These are phyloP conservation scores for Cotesia typhae DNA, from an alignment of 1,140 invertebrate genomes.

Conservation along the genomic window DNA sequence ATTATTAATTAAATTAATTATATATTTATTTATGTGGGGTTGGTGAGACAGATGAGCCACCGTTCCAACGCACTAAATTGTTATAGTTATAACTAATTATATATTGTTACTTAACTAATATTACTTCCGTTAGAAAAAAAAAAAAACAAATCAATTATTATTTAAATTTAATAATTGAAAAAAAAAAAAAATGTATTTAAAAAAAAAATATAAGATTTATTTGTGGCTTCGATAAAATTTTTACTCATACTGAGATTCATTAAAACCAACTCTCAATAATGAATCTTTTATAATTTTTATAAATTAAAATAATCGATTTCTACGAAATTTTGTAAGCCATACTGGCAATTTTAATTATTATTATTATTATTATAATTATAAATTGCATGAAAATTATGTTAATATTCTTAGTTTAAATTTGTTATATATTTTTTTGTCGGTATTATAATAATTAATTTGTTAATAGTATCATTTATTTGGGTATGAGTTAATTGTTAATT, in stretches of 20 bases:
- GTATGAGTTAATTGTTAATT: too few species aligned
- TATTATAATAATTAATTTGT: too few species aligned
- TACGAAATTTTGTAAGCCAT: too few species aligned
- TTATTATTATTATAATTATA: too few species aligned
- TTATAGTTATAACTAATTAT: conserved; percentile 50
- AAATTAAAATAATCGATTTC: background rate
- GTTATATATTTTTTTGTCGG: too few species aligned
- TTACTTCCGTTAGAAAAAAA: conserved; percentile 47
- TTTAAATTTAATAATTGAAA: conserved; percentile 8
- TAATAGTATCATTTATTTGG: too few species aligned
- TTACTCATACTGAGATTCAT: too few species aligned
- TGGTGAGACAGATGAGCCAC: conserved; percentile 43
- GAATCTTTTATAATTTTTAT: too few species aligned
- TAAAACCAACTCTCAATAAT: too few species aligned
- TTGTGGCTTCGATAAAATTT: background rate
- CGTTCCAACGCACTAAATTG: conserved; percentile 49
- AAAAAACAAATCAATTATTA: conserved; percentile 40
- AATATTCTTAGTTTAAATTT: too few species aligned
- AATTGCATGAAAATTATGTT: too few species aligned
- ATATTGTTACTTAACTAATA: conserved; percentile 55
- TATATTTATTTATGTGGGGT: conserved; percentile 54
- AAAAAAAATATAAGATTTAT: conserved; percentile 6
- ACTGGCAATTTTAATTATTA: too few species aligned
- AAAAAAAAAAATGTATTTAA: conserved; percentile 29
- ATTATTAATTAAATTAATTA: conserved; percentile 36